Base-by-base conservation (phyloP, 92 coral and sea anemone species). In the Phenganax marumi region DNA sequence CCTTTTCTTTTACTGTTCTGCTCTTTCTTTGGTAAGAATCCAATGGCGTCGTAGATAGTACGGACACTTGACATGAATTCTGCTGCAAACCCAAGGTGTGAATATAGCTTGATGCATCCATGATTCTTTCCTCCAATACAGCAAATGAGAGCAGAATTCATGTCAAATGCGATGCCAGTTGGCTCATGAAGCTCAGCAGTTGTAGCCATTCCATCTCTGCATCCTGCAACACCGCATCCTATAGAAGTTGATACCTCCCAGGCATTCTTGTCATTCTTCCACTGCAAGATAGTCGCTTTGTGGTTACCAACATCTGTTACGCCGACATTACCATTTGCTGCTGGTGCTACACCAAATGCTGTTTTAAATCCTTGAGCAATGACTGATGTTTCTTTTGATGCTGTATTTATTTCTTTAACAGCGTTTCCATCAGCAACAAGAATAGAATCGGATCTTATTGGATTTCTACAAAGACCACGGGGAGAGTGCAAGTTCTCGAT, bases 1-100 rank as follows among this genome's bases (percentile, higher is more conserved):
- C 25, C 14, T 64, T 78, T 54, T 16, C 75, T 7, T 7, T 17
- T 12, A 71, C 71, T 76, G 62, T 89, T 89, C 51, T 86, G 92
- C 62, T 89, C 92, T 61, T 68, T 78, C 77, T 89, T 86, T 50
- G 87, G 90, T 10, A 86, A 49, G 76, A 86, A 89, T 0, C 92
- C 92, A 72, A 76, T 80, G 1, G 86, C 84, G 64, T 85, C 75
- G 57, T 88, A 88, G 0, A 87, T 84, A 2, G 26, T 46, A 12
- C 91, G 77, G 6, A 88, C 24, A 10, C 23, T 74, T 8, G 79
- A 25, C 88, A 88, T 88, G 19, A 88, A 88, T 0, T n/a, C 49
- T 33, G 68, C 63, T 13, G 91, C 91, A 81, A 89, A 86, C 6
- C 52, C 64, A 47, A 89, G 82, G 24, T 70, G 26, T 17, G 88